These are phyloP conservation scores for Danionella cerebrum DNA, from an alignment of 2,113 vertebrate genomes.

Conservation along the genomic window DNA sequence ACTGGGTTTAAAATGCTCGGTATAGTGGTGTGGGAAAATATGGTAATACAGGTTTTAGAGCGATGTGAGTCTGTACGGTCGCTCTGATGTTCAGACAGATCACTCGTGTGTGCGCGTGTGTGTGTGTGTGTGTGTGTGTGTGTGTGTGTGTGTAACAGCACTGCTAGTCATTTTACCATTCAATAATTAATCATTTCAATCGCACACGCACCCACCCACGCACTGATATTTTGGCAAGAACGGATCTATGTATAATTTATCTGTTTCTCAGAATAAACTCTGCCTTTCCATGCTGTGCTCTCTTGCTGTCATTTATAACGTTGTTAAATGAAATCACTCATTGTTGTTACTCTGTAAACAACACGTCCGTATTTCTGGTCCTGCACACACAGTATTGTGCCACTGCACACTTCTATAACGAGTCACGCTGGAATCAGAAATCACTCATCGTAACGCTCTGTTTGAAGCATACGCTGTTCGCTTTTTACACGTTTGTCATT, in stretches of 20 bases:
- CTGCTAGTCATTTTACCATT: constrained; percentile 45
- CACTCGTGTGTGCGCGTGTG: constrained; percentile 31
- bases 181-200: constrained; percentile 45
- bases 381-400: no score
- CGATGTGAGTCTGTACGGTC: constrained; percentile 22
- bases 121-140: constrained; percentile 37
- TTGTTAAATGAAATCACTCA: no score
- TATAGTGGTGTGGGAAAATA: no score
- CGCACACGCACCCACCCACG: neutral
- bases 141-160: constrained; percentile 38
- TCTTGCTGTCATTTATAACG: neutral
- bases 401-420: no score
- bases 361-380: no score
- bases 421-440: no score
- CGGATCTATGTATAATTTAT: constrained; percentile 48
- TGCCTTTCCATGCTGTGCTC: constrained; percentile 10
- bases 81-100: constrained; percentile 26
- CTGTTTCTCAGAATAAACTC: constrained; percentile 54
- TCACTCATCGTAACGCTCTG: no score
- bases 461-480: no score
- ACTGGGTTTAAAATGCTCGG: no score
- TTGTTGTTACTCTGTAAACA: no score
- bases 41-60: no score
- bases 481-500: no score
- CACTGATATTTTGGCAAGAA: constrained; percentile 45